Base-by-base conservation (phyloP, 2,113 vertebrate species). In the Thomomys bottae region DNA sequence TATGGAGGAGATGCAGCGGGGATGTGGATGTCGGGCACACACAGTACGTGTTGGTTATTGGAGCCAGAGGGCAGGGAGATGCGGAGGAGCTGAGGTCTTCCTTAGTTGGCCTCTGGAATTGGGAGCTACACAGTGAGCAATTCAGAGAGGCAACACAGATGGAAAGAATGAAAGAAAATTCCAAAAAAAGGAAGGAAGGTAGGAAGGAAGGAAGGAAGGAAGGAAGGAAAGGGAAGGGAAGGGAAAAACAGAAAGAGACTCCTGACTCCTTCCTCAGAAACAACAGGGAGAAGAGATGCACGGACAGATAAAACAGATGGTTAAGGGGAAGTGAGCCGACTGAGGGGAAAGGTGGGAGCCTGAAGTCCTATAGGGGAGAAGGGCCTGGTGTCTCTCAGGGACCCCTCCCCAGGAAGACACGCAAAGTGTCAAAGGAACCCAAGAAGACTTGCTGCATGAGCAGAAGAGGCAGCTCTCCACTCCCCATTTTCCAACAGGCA, bases 401-500 rank as follows among this genome's bases (percentile, higher is more conserved):
- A 73, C 20, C 2, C 45, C 64, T 11, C 0, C 11, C 10, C 2
- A 0, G 6, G 28, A 36, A 30, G 6, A 18, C 0, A 6, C 36
- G n/a, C 71, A 9, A 5, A 20, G 24, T 0, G 0, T 5, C 10
- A 14, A 10, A 59, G 63, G 9, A 32, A 32, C 9, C 28, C 15
- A 0, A 6, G 38, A 21, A 21, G 24, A 3, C 26, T 20, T 11
- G 4, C 15, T 34, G 32, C 76, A 10, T 12, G 86, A 15, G 20
- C 4, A 5, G 0, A 1, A 2, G 0, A 8, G n/a, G 36, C n/a
- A 1, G 21, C 9, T 75, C 40, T 38, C 54, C 34, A 0, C 0
- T 40, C 42, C 68, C 14, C 0, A 0, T 49, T 45, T 67, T 6
- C n/a, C 64, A 54, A 18, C 6, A 23, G 21, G 57, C 70, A 85